Evolutionary conservation across 2,113 vertebrate genomes (phyloP).

Genomic region (Tonatia bakeri): DNA sequence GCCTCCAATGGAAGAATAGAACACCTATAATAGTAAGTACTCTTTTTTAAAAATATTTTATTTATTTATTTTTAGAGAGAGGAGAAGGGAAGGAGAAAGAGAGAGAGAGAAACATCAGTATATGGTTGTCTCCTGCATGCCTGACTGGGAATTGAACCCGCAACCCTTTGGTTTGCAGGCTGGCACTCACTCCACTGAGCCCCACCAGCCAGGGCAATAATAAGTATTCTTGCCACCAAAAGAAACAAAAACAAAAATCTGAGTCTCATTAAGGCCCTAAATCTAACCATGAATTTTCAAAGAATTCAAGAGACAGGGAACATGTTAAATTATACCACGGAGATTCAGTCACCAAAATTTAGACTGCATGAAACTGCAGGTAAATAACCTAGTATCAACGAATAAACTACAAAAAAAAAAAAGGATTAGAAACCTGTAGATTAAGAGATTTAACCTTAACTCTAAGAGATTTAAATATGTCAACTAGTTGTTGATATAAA

Average conservation of each 20-base stretch:
- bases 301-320: neutral
- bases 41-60: too few species aligned
- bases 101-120: too few species aligned
- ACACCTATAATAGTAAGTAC: neutral
- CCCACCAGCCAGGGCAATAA: neutral
- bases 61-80: too few species aligned
- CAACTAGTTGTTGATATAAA: neutral
- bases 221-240: neutral
- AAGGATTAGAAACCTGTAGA: neutral
- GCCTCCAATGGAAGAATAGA: neutral
- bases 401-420: neutral
- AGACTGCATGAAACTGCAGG: neutral
- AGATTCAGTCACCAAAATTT: neutral
- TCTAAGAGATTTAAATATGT: neutral
- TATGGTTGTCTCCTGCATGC: too few species aligned
- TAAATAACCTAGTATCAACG: neutral
- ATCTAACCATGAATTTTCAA: neutral
- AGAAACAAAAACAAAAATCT: constrained; percentile 19
- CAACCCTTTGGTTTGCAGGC: too few species aligned
- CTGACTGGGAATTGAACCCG: too few species aligned
- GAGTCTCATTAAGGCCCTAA: neutral
- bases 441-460: neutral
- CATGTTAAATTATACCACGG: neutral
- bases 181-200: too few species aligned
- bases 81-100: too few species aligned